phyloP scores from a whole-genome alignment of 2,113 vertebrate species.

The Coturnix japonica region DNA sequence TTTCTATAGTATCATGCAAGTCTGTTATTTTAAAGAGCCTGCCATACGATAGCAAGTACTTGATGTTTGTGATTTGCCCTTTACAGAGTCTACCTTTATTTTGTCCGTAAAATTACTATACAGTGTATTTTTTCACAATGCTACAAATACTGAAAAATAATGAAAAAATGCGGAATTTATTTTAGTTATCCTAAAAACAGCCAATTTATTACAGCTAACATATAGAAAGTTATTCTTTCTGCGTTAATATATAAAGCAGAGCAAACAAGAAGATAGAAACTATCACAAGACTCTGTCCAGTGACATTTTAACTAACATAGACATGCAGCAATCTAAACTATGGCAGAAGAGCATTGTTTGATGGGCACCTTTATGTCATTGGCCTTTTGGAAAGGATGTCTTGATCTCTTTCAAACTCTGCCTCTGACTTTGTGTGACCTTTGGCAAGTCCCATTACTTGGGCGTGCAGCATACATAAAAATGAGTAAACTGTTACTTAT shows the following conservation, averaged over 20 bases:
- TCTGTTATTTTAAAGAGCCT: neutral
- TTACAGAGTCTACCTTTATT: neutral
- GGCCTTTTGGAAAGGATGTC: neutral
- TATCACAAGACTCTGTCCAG: neutral
- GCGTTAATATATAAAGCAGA: neutral
- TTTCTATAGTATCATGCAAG: neutral
- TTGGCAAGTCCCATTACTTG: neutral
- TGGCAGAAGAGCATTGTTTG: neutral
- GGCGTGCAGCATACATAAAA: slow-evolving; percentile 12
- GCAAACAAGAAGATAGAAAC: neutral
- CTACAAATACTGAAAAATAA: neutral
- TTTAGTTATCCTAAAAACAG: neutral
- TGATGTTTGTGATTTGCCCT: neutral
- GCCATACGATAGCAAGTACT: neutral
- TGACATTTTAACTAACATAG: neutral
- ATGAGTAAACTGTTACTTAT: slow-evolving; percentile 36
- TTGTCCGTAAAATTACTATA: neutral
- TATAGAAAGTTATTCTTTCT: neutral
- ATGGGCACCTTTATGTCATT: neutral
- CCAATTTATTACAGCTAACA: neutral
- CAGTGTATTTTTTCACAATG: neutral
- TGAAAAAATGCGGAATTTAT: neutral
- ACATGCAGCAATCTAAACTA: neutral
- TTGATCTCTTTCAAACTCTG: neutral
- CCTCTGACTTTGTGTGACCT: slow-evolving; percentile 37